Percentiles rank a stretch among this genome's conserved stretches.
Conservation (phyloP, 2,797 vertebrate genomes). For the Smutsia temminckii region DNA sequence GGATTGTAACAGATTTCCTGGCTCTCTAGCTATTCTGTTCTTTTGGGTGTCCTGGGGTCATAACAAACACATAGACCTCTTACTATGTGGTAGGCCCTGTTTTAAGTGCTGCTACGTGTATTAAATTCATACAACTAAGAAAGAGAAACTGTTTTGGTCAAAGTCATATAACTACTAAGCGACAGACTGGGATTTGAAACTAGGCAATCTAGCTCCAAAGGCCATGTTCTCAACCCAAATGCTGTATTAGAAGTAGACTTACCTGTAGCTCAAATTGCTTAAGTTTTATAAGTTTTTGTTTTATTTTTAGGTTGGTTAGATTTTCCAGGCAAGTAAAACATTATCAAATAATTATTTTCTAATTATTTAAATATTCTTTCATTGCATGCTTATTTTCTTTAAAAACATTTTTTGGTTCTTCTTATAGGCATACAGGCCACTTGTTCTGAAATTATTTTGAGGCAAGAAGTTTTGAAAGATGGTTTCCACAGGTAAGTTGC, state of each 20-base stretch:
- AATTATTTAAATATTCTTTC: conserved; percentile 54
- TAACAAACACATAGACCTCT: neutral
- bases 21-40: neutral
- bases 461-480: conserved; percentile 87
- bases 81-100: neutral
- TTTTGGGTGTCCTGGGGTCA: conserved; percentile 1
- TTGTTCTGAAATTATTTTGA: conserved; percentile 84
- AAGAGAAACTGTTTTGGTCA: neutral
- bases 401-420: conserved; percentile 57
- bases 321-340: conserved; percentile 46
- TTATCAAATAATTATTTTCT: conserved; percentile 38
- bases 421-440: conserved; percentile 81
- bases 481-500: conserved; percentile 94
- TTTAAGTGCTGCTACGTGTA: neutral
- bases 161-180: neutral
- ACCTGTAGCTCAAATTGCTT: conserved; percentile 5
- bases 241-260: conserved; percentile 5
- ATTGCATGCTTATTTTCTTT: conserved; percentile 5
- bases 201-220: neutral
- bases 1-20: conserved; percentile 18
- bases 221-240: neutral
- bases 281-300: conserved; percentile 8
- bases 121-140: conserved; percentile 1
- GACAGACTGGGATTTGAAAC: conserved; percentile 26
- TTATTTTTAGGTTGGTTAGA: conserved; percentile 30